These are phyloP conservation scores for Schizaphis graminum DNA, from an alignment of 2,888 invertebrate genomes.

Conservation along the genomic window DNA sequence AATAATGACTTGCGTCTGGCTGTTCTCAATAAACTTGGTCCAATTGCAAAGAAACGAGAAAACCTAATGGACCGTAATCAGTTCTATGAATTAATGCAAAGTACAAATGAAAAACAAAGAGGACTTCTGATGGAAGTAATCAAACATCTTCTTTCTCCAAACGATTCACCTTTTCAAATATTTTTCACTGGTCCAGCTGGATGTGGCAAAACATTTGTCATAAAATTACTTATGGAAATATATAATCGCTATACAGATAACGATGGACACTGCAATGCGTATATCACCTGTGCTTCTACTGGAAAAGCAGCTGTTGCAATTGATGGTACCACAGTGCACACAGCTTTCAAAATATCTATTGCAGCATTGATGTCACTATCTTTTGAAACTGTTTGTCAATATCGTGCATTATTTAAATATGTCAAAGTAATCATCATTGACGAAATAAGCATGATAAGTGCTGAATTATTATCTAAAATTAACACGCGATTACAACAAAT, in stretches of 20 bases:
- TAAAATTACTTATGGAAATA: slow-evolving; percentile 71
- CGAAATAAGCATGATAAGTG: slow-evolving; percentile 70
- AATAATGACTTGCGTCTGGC: slow-evolving; percentile 25
- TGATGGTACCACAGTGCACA: slow-evolving; percentile 71
- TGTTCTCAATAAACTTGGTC: not conserved
- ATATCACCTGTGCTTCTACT: slow-evolving; percentile 70
- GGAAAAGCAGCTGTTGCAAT: slow-evolving; percentile 71
- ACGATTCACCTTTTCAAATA: slow-evolving; percentile 68
- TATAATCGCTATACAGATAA: not conserved
- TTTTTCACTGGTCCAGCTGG: slow-evolving; percentile 70
- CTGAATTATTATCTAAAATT: slow-evolving; percentile 69
- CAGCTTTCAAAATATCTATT: slow-evolving; percentile 67
- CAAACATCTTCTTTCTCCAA: slow-evolving; percentile 68
- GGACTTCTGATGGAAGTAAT: slow-evolving; percentile 46
- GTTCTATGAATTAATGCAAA: slow-evolving; percentile 62
- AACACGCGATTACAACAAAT: slow-evolving; percentile 70
- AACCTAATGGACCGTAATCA: slow-evolving; percentile 58
- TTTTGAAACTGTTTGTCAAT: not conserved
- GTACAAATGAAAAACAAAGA: slow-evolving; percentile 34
- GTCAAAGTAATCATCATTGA: slow-evolving; percentile 69
- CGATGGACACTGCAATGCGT: not conserved
- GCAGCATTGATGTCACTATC: not conserved
- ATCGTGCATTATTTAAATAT: slow-evolving; percentile 67
- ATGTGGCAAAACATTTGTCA: slow-evolving; percentile 70
- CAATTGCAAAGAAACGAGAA: slow-evolving; percentile 43